Percentiles rank a stretch among this genome's conserved stretches.
Evolutionary conservation across 2,113 vertebrate genomes (phyloP).

Genomic region (Leucopsar rothschildi): DNA sequence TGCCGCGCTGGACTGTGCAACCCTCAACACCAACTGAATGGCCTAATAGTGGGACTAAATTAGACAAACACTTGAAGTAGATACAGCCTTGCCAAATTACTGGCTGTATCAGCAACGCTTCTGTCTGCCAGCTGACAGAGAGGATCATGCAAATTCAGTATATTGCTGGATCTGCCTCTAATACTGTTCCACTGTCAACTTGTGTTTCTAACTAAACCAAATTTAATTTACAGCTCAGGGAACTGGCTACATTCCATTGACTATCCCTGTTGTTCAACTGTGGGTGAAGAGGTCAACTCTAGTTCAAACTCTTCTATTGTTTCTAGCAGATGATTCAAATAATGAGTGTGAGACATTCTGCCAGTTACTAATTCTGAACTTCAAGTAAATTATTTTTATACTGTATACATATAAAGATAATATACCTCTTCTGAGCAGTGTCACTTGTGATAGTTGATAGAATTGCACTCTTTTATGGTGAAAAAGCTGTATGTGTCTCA

Average conservation of each 20-base stretch:
- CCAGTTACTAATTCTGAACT: background rate
- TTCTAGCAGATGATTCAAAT: constrained; percentile 43
- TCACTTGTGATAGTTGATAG: background rate
- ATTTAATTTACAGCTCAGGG: background rate
- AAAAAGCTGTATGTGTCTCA: background rate
- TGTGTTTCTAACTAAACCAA: background rate
- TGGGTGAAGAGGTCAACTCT: constrained; percentile 34
- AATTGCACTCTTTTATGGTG: background rate
- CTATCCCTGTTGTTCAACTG: background rate
- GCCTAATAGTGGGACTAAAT: background rate
- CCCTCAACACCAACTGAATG: background rate
- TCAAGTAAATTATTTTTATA: background rate
- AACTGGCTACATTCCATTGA: background rate
- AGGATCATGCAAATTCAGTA: background rate
- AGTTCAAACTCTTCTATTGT: constrained; percentile 38
- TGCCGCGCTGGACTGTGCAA: background rate
- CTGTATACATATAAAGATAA: background rate
- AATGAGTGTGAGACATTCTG: background rate
- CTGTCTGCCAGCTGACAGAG: background rate
- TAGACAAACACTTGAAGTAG: background rate
- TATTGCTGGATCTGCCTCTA: background rate
- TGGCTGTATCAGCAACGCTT: background rate
- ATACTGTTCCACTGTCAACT: background rate
- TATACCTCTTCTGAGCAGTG: background rate
- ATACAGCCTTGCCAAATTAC: background rate